Conservation (phyloP, 2,797 vertebrate genomes). For the Semotilus atromaculatus region DNA sequence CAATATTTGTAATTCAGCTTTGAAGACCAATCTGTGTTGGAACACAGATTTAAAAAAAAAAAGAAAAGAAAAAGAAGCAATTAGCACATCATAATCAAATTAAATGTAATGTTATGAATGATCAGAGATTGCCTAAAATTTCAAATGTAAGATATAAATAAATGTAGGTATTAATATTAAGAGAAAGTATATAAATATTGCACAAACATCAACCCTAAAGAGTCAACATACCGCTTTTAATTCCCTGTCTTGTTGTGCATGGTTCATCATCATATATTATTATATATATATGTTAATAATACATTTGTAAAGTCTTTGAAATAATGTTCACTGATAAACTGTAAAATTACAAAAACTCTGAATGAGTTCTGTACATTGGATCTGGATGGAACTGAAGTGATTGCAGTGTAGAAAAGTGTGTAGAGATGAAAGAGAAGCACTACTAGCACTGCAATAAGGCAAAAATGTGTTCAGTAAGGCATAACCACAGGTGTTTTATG, state of each 20-base stretch:
- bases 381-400: no score
- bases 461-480: background rate
- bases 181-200: background rate
- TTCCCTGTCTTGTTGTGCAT: no score
- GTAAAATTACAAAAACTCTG: background rate
- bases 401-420: no score
- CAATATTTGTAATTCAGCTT: conserved; percentile 5
- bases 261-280: background rate
- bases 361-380: background rate
- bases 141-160: background rate
- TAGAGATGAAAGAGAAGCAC: background rate
- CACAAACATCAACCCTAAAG: background rate
- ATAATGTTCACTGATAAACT: background rate
- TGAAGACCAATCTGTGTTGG: background rate
- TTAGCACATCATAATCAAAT: background rate
- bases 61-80: background rate
- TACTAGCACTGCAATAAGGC: background rate
- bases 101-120: background rate
- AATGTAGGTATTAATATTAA: background rate
- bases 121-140: background rate
- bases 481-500: conserved; percentile 11
- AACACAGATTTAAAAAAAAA: background rate
- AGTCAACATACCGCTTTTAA: background rate
- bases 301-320: background rate
- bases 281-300: no score